These are phyloP conservation scores for Gallinago jamesoni DNA, from an alignment of 2,113 vertebrate genomes.

Conservation along the genomic window DNA sequence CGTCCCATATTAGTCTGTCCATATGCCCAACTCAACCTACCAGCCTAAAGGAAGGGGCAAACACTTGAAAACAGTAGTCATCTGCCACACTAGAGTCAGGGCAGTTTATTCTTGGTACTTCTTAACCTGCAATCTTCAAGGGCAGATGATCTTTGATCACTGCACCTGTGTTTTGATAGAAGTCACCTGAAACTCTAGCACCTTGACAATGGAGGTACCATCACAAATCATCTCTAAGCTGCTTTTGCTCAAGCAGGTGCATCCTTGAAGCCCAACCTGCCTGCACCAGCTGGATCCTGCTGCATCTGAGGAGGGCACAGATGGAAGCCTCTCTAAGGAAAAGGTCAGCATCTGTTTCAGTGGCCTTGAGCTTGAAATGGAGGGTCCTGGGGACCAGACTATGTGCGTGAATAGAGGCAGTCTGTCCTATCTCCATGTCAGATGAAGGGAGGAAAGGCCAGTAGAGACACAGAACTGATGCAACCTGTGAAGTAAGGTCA, in stretches of 20 bases:
- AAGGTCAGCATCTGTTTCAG: background rate
- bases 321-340: background rate
- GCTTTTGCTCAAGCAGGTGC: background rate
- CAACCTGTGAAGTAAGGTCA: background rate
- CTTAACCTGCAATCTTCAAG: background rate
- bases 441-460: background rate
- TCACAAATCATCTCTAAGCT: background rate
- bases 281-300: background rate
- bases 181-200: background rate
- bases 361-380: background rate
- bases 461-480: background rate
- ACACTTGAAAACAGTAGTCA: background rate
- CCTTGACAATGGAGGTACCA: background rate
- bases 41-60: background rate
- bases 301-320: background rate
- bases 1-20: background rate
- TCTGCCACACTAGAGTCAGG: background rate
- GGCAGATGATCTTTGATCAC: background rate
- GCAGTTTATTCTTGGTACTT: background rate
- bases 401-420: background rate
- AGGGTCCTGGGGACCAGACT: background rate
- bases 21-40: background rate
- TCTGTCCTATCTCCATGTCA: background rate
- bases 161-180: background rate
- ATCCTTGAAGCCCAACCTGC: background rate